A percentile compares a stretch with the other conserved stretches of the same genome.
Conservation (phyloP, 2,888 invertebrate species). For the Mylabris sibirica region DNA sequence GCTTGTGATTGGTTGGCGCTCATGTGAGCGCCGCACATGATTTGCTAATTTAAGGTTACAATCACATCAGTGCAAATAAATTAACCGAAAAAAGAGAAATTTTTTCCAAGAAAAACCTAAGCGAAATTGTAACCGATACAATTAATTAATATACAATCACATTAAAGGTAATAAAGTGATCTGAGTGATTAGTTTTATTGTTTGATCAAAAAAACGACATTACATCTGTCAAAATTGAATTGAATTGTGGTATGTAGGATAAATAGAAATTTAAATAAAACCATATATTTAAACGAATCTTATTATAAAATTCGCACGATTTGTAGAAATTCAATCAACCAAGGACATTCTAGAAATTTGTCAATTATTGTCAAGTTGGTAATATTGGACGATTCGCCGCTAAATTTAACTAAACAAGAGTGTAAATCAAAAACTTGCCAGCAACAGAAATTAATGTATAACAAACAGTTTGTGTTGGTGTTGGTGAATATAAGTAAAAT, state of each 20-base stretch:
- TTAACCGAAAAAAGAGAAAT: neutral
- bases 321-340: neutral
- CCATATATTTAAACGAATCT: neutral
- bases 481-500: slow-evolving; percentile 19
- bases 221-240: slow-evolving; percentile 8
- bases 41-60: slow-evolving; percentile 29
- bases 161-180: neutral
- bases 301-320: neutral
- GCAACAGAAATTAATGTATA: neutral
- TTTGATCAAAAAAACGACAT: neutral
- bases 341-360: slow-evolving; percentile 19
- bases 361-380: slow-evolving; percentile 24
- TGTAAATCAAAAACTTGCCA: slow-evolving; percentile 12
- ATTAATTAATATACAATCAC: neutral
- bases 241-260: neutral
- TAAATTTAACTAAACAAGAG: slow-evolving; percentile 30
- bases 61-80: slow-evolving; percentile 15
- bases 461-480: slow-evolving; percentile 24
- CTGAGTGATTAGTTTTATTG: neutral
- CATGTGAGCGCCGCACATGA: slow-evolving; percentile 33
- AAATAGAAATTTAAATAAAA: neutral
- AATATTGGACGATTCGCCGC: slow-evolving; percentile 22
- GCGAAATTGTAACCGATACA: neutral
- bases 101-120: too few relatives aligned
- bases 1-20: slow-evolving; percentile 21